Percentiles rank a stretch among this genome's conserved stretches.
These are phyloP conservation scores for Gadopsis marmoratus DNA, from an alignment of 2,797 vertebrate species.

Conservation along the genomic window DNA sequence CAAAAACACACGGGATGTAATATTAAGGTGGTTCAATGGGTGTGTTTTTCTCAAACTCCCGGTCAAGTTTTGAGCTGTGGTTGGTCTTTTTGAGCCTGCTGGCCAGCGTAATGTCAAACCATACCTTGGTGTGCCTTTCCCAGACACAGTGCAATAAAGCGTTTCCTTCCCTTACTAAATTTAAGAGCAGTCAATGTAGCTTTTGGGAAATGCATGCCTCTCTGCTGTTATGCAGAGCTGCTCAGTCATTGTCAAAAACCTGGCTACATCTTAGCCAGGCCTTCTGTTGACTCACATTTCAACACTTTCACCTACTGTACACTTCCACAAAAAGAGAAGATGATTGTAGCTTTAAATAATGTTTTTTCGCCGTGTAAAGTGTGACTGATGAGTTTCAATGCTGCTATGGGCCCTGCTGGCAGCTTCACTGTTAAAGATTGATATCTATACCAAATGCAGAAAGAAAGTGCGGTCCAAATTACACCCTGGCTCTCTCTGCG, in stretches of 20 bases:
- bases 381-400: constrained; percentile 38
- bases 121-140: constrained; percentile 45
- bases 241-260: constrained; percentile 23
- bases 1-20: too few species aligned
- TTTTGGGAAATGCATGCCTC: constrained; percentile 36
- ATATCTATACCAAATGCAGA: constrained; percentile 58
- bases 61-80: constrained; percentile 28
- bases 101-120: constrained; percentile 41
- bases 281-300: constrained; percentile 20
- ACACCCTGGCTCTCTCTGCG: constrained; percentile 55
- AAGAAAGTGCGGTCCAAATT: constrained; percentile 53
- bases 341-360: constrained; percentile 13
- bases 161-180: constrained; percentile 68
- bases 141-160: constrained; percentile 63
- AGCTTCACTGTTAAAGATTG: constrained; percentile 33
- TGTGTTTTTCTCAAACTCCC: constrained; percentile 11
- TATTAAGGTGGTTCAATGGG: neutral
- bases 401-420: constrained; percentile 30
- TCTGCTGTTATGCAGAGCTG: constrained; percentile 43
- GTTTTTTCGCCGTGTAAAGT: constrained; percentile 18
- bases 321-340: constrained; percentile 11
- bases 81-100: constrained; percentile 17
- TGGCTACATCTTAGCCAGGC: neutral
- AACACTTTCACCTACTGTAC: constrained; percentile 23
- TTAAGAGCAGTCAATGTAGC: constrained; percentile 49